Evolutionary conservation across 1,140 invertebrate species (phyloP).

Genomic region (Drosophila tani): DNA sequence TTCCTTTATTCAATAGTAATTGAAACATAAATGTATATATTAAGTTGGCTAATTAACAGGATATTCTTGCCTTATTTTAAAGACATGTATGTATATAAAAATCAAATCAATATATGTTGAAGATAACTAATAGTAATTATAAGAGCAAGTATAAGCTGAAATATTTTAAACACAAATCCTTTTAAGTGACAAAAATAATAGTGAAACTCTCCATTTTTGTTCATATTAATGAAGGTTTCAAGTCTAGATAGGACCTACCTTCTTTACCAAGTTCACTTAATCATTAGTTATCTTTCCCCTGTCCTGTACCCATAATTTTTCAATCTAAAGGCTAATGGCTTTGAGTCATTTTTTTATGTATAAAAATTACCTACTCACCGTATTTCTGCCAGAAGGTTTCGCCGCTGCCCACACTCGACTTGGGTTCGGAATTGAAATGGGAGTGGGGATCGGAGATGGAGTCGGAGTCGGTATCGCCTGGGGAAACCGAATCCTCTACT

Average conservation of each 20-base stretch:
- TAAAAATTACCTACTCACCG: slow-evolving; percentile 68
- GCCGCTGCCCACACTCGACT: slow-evolving; percentile 18
- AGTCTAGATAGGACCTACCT: not conserved
- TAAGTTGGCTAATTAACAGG: no score
- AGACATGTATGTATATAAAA: no score
- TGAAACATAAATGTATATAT: no score
- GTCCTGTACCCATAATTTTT: slow-evolving; percentile 4
- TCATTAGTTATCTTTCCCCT: not conserved
- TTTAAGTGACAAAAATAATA: not conserved
- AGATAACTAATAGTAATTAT: no score
- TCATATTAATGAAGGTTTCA: not conserved
- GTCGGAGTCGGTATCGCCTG: slow-evolving; percentile 14
- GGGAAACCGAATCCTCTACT: slow-evolving; percentile 48
- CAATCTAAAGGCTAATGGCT: slow-evolving; percentile 5
- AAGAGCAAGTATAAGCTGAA: no score
- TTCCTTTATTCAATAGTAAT: no score
- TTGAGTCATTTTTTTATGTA: not conserved
- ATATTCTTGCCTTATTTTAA: not conserved
- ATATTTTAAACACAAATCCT: no score
- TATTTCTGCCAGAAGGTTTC: slow-evolving; percentile 78
- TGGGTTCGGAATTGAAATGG: slow-evolving; percentile 17
- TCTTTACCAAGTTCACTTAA: not conserved
- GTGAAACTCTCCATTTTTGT: no score
- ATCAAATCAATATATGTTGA: no score
- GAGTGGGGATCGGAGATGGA: slow-evolving; percentile 7